These are phyloP conservation scores for Pseudococcus viburni DNA, from an alignment of 2,888 invertebrate species.

Conservation along the genomic window DNA sequence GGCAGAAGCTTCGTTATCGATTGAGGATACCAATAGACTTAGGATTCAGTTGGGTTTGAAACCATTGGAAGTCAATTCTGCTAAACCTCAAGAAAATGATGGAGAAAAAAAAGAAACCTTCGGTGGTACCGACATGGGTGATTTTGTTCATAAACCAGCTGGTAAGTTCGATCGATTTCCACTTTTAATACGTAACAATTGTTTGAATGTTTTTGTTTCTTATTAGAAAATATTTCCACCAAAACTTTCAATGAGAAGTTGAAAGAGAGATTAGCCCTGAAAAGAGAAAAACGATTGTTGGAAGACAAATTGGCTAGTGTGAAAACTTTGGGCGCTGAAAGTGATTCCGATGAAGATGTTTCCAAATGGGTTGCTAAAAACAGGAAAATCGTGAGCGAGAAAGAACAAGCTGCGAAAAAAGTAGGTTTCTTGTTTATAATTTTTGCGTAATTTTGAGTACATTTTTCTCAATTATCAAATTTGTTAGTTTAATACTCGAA, in stretches of 20 bases:
- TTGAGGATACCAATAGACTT: conserved; percentile 89
- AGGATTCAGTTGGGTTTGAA: conserved; percentile 94
- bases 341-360: conserved; percentile 83
- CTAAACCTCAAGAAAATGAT: conserved; percentile 69
- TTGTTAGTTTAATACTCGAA: too few species aligned
- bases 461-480: too few species aligned
- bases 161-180: conserved; percentile 69
- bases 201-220: conserved; percentile 18
- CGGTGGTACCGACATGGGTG: conserved; percentile 73
- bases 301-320: conserved; percentile 78
- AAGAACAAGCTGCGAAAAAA: conserved; percentile 86
- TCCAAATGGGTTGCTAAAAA: conserved; percentile 87
- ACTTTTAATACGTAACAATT: background rate
- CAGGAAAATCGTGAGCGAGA: conserved; percentile 83
- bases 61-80: conserved; percentile 81
- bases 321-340: conserved; percentile 78
- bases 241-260: conserved; percentile 86
- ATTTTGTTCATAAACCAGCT: conserved; percentile 90
- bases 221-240: conserved; percentile 77
- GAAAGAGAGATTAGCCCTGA: conserved; percentile 82
- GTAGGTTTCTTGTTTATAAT: conserved; percentile 72
- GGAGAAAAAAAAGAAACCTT: conserved; percentile 69
- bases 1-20: conserved; percentile 76
- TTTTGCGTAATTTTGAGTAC: conserved; percentile 11
- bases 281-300: conserved; percentile 84